Percentiles rank a stretch among this genome's conserved stretches.
Conservation (phyloP, 2,888 invertebrate species). For the Drosophila picticornis region DNA sequence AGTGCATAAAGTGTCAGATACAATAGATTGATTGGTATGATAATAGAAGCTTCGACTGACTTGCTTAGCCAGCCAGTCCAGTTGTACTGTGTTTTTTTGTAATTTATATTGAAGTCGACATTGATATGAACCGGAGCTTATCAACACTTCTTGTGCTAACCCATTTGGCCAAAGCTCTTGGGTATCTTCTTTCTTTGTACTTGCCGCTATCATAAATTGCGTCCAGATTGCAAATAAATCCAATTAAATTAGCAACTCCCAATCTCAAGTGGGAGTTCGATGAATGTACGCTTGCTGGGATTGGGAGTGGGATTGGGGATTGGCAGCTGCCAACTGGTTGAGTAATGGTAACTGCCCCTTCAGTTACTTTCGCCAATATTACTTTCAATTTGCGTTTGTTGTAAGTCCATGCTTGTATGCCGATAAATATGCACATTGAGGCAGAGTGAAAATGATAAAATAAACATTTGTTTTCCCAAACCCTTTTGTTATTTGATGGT, state of each 20-base stretch:
- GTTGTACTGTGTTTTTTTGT: neutral
- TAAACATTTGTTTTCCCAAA: neutral
- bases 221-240: conserved; percentile 70
- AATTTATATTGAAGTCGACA: neutral
- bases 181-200: neutral
- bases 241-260: conserved; percentile 71
- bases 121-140: neutral
- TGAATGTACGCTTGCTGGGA: conserved; percentile 23
- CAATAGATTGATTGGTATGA: neutral
- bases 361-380: conserved; percentile 41
- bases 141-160: neutral
- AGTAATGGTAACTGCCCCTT: neutral
- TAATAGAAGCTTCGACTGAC: neutral
- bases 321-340: neutral
- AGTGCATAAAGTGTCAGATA: neutral
- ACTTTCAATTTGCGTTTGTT: conserved; percentile 50
- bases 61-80: neutral
- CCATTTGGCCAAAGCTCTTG: neutral
- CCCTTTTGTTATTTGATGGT: neutral
- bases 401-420: conserved; percentile 14
- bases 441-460: neutral
- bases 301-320: neutral
- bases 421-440: conserved; percentile 12
- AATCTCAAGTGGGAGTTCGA: conserved; percentile 64
- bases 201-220: conserved; percentile 52